A percentile compares a stretch with the other conserved stretches of the same genome.
These are phyloP conservation scores for Gymnoscopelus microlampas DNA, from an alignment of 2,797 vertebrate genomes.

Conservation along the genomic window DNA sequence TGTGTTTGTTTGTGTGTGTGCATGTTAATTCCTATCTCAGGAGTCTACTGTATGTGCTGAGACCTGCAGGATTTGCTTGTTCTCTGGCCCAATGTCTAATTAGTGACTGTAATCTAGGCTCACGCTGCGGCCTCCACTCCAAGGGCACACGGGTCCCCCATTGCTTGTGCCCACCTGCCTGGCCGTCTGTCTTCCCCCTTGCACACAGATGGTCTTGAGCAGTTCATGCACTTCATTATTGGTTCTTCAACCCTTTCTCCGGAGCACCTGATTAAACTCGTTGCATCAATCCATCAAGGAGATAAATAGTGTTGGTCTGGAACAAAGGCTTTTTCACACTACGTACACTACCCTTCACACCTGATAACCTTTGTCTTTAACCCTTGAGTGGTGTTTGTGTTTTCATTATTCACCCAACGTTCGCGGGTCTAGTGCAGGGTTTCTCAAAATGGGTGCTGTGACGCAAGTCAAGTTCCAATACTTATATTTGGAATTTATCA, in stretches of 20 bases:
- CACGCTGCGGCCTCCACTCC: conserved; percentile 49
- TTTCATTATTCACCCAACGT: neutral
- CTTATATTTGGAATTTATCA: too few relatives aligned
- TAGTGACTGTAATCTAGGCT: conserved; percentile 72
- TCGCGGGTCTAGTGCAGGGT: neutral
- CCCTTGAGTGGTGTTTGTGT: neutral
- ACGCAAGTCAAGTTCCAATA: too few relatives aligned
- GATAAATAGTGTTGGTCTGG: conserved; percentile 13
- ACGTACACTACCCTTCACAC: neutral
- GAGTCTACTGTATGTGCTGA: conserved; percentile 30
- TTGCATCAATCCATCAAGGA: conserved; percentile 28
- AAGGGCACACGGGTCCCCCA: conserved; percentile 37
- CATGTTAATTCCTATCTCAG: conserved; percentile 28
- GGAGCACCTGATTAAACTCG: neutral
- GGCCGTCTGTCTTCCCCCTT: conserved; percentile 43
- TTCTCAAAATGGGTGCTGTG: too few relatives aligned
- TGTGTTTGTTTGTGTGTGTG: conserved; percentile 20
- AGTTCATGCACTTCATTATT: conserved; percentile 2
- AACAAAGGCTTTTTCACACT: neutral
- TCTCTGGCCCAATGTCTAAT: conserved; percentile 73
- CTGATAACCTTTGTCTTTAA: neutral
- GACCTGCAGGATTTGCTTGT: conserved; percentile 60
- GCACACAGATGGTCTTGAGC: conserved; percentile 51
- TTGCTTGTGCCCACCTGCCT: conserved; percentile 50
- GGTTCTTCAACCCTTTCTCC: conserved; percentile 9